Base-by-base conservation (phyloP, 2,888 invertebrate species). In the Strigamia maritima region DNA sequence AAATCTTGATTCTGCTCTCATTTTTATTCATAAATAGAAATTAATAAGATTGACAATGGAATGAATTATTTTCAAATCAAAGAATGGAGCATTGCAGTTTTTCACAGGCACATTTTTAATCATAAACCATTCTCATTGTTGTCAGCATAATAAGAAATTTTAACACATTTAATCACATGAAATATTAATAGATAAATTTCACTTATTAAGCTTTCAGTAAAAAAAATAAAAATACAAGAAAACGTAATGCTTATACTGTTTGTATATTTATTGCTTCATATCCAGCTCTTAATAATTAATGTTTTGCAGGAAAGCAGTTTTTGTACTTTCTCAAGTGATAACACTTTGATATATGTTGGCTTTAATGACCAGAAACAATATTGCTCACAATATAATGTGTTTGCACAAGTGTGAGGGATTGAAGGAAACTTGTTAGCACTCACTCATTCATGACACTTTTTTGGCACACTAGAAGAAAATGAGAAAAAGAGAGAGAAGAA, bases 391-490 rank as follows among this genome's bases (percentile, higher is more conserved):
- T 22, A 3, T 26, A 26, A 19, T 8, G n/a, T 54, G 19, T 54
- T 19, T 54, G 54, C 54, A 70, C 70, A 12, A 24, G 28, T 12
- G 26, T 70, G 70, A 28, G 24, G 70, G 28, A 70, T 70, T 70
- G 70, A 12, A 70, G 70, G 28, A 49, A n/a, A 70, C 26, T 70
- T 70, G 70, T 70, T 70, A 70, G 70, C 70, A 70, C 70, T 70
- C 70, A 70, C 26, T 70, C 70, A 70, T 70, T 70, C 70, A 70
- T 70, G 70, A 28, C 70, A 70, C 14, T 70, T 70, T 70, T 70
- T 70, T 28, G 26, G 60, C 22, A 22, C 22, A 22, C 8, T 2
- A 12, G 22, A 70, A 26, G 28, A 28, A 70, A 70, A 65, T 65
- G 70, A 70, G 28, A 70, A 28, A 6, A 28, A 19, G n/a, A 6